A percentile compares a stretch with the other conserved stretches of the same genome.
phyloP scores from a whole-genome alignment of 1,140 invertebrate species.

The Leptinotarsa defecta region DNA sequence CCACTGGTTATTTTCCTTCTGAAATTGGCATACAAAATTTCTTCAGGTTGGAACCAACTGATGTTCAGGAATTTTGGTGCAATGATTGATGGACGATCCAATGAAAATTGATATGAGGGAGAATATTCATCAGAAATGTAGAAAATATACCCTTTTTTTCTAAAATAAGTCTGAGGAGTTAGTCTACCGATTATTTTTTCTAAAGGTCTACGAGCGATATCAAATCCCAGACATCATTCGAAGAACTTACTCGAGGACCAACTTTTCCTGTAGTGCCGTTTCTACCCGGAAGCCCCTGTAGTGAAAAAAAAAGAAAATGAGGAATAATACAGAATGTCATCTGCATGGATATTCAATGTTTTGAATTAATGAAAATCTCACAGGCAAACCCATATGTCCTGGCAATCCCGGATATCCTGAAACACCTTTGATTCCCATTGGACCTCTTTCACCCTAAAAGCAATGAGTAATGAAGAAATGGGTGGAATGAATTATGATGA shows the following conservation, averaged over 20 bases:
- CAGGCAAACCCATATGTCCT: constrained; percentile 57
- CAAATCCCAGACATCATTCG: not conserved
- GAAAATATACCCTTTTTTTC: too few relatives aligned
- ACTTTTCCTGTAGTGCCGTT: constrained; percentile 56
- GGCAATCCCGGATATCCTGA: constrained; percentile 56
- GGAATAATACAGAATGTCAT: too few relatives aligned
- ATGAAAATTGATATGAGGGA: too few relatives aligned
- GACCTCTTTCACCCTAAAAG: constrained; percentile 55
- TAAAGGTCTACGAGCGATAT: not conserved
- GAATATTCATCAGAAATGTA: too few relatives aligned
- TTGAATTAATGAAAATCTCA: constrained; percentile 49
- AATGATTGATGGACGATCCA: too few relatives aligned
- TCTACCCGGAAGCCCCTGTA: constrained; percentile 57
- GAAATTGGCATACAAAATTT: too few relatives aligned
- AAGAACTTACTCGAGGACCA: constrained; percentile 36
- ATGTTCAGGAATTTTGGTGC: too few relatives aligned
- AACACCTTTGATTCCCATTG: constrained; percentile 51
- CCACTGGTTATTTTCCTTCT: too few relatives aligned
- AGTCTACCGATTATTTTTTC: not conserved
- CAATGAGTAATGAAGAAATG: constrained; percentile 4
- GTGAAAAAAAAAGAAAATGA: not conserved
- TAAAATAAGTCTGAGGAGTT: too few relatives aligned
- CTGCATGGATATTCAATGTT: not conserved
- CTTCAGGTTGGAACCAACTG: too few relatives aligned
- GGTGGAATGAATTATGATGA: not conserved